Evolutionary conservation across 23 tunicate genomes (phyloP).

Genomic region (Phallusia fumigata): DNA sequence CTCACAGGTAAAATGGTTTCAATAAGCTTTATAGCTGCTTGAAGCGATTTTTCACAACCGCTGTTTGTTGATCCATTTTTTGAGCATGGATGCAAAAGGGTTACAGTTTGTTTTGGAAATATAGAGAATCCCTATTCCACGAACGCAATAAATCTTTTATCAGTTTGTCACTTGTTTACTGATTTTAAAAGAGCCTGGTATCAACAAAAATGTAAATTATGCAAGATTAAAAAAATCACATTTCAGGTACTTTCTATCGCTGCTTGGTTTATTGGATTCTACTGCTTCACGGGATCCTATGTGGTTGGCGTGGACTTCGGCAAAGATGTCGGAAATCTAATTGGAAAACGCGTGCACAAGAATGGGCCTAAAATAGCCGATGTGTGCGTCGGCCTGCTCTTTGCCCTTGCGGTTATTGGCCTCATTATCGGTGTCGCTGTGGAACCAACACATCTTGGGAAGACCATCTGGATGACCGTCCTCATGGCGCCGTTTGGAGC

Average conservation of each 20-base stretch:
- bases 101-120: no score
- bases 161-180: no score
- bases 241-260: conserved; percentile 32
- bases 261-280: conserved; percentile 50
- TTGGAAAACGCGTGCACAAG: conserved; percentile 13
- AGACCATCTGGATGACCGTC: conserved; percentile 34
- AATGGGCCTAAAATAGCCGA: conserved; percentile 39
- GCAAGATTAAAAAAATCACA: no score
- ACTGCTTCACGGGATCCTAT: conserved; percentile 51
- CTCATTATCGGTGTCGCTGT: conserved; percentile 39
- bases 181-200: no score
- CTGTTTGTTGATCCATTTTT: no score
- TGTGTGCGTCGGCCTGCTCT: not conserved
- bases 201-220: no score
- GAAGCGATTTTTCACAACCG: no score
- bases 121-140: no score
- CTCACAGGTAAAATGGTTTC: not conserved
- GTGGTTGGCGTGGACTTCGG: conserved; percentile 58
- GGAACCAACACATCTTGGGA: conserved; percentile 21
- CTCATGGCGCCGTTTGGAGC: conserved; percentile 53
- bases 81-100: no score
- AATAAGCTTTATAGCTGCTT: conserved; percentile 21
- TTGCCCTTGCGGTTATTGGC: conserved; percentile 24
- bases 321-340: conserved; percentile 24
- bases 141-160: no score